Evolutionary conservation across 2,797 vertebrate species (phyloP).

Genomic region (Diplodus sargus): DNA sequence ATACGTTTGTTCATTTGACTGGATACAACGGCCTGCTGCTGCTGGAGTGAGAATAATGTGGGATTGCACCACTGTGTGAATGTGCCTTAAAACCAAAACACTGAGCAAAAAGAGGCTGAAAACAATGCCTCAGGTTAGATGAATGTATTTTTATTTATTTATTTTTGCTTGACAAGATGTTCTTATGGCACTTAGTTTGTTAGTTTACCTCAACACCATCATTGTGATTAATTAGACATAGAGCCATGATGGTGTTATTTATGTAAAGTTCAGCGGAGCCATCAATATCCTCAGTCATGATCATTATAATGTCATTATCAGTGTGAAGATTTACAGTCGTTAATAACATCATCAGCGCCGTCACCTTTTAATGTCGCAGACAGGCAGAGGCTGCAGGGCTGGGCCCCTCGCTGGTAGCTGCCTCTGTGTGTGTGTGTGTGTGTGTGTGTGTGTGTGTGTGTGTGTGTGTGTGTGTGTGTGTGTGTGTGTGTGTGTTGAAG

Average conservation of each 20-base stretch:
- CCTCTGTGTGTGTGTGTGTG: not conserved
- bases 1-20: not conserved
- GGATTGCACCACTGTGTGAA: not conserved
- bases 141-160: not conserved
- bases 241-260: not conserved
- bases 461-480: constrained; percentile 19
- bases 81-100: not conserved
- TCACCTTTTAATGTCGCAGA: constrained; percentile 21
- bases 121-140: not conserved
- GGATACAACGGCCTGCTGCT: no score
- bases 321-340: constrained; percentile 21
- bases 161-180: not conserved
- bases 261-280: constrained; percentile 8
- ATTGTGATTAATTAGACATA: constrained; percentile 3
- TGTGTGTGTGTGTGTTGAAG: constrained; percentile 13
- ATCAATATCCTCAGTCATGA: constrained; percentile 28
- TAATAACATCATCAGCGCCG: constrained; percentile 17
- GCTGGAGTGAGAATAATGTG: not conserved
- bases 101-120: not conserved
- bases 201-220: constrained; percentile 4
- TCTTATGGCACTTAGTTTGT: not conserved
- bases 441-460: constrained; percentile 7
- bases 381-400: constrained; percentile 14
- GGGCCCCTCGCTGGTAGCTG: constrained; percentile 5
- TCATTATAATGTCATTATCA: constrained; percentile 50